phyloP scores from a whole-genome alignment of 35 echinoderm and acorn worm genomes.

The Heliocidaris erythrogramma region DNA sequence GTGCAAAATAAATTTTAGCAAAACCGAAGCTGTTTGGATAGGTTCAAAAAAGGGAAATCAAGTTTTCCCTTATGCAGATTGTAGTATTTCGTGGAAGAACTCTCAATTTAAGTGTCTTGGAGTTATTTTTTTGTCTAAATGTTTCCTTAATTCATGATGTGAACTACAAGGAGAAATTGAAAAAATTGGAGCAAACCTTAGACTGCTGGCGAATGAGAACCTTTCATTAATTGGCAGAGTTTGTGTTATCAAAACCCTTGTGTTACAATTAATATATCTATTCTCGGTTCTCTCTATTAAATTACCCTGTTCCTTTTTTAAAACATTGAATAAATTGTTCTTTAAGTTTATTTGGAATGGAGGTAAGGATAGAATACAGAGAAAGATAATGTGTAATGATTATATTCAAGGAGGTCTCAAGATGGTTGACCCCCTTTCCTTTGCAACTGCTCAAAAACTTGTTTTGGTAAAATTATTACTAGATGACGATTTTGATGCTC shows the following conservation, averaged over 20 bases:
- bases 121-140: slow-evolving; percentile 14
- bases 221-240: slow-evolving; percentile 32
- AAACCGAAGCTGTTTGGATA: slow-evolving; percentile 40
- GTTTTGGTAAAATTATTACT: slow-evolving; percentile 17
- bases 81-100: neutral
- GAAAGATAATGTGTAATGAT: no score
- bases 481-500: slow-evolving; percentile 22
- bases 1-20: slow-evolving; percentile 27
- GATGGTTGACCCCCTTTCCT: slow-evolving; percentile 24
- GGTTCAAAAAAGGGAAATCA: slow-evolving; percentile 28
- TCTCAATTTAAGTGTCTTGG: slow-evolving; percentile 36
- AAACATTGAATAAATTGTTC: no score
- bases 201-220: slow-evolving; percentile 13
- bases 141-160: slow-evolving; percentile 12
- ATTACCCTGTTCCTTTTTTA: no score
- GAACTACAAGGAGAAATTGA: slow-evolving; percentile 42
- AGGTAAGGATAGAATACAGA: no score
- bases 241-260: slow-evolving; percentile 29
- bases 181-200: slow-evolving; percentile 26
- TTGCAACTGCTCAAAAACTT: slow-evolving; percentile 48
- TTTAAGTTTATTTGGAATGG: no score
- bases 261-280: no score
- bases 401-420: neutral
- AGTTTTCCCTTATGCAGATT: neutral
- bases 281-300: no score